Base-by-base conservation (phyloP, 2,797 vertebrate genomes). In the Gallinago stenura region DNA sequence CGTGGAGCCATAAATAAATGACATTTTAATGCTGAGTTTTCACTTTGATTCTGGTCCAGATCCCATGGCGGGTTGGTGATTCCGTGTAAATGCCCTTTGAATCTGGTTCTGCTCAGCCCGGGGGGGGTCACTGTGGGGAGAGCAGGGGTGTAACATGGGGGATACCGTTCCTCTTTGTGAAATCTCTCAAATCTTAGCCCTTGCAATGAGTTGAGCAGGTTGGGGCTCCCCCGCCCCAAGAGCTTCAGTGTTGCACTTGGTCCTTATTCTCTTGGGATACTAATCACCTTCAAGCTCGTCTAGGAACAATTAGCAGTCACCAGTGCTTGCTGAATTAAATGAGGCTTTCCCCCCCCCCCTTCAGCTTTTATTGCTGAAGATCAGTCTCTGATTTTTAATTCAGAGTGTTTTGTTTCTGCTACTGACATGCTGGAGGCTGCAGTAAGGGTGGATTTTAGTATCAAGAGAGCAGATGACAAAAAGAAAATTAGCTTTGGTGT, bases 241-340 rank as follows among this genome's bases (percentile, higher is more conserved):
- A 87, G 10, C 69, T 69, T 25, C 33, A 53, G 25, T 1, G 2
- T 1, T 88, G 35, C 3, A 1, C 24, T 50, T 0, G 0, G 11
- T 66, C 43, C 37, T 65, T 77, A 10, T 10, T 89, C 31, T 77
- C 18, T 8, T 22, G 14, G 15, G 64, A 53, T 11, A 8, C 30
- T 77, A 33, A 66, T 87, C 70, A 10, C 50, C 35, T 90, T 45
- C 35, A 88, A 53, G 33, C 61, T 94, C 19, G 96, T 87, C n/a
- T 57, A 87, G 68, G 45, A 92, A 39, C 37, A 89, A 56, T 48
- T 54, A 76, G 25, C 53, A 86, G 64, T 89, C 76, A 58, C 86
- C 76, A 60, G 28, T 62, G 39, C n/a, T 75, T 72, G 50, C 58
- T 85, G 75, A 90, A 87, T 89, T 90, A 95, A 88, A 76, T 80